A percentile compares a stretch with the other conserved stretches of the same genome.
Conservation (phyloP, 2,888 invertebrate genomes). For the Tuberolachnus salignus region DNA sequence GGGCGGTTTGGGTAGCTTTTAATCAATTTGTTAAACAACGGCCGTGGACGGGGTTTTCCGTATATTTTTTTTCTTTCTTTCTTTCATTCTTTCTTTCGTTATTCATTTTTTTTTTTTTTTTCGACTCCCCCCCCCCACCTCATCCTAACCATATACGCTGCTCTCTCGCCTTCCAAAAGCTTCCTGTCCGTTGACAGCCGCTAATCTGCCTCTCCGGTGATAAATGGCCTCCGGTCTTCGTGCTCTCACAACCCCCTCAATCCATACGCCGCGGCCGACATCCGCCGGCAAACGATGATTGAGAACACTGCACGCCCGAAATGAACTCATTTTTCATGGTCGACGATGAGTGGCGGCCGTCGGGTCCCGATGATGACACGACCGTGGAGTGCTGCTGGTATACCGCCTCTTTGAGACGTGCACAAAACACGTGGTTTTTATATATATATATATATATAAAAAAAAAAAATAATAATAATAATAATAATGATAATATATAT, state of each 20-base stretch:
- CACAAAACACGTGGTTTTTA: slow-evolving; percentile 38
- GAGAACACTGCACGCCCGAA: slow-evolving; percentile 43
- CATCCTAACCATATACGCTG: no score
- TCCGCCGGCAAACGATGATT: slow-evolving; percentile 40
- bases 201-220: slow-evolving; percentile 54
- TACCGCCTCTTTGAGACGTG: not conserved
- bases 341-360: slow-evolving; percentile 32
- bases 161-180: slow-evolving; percentile 37
- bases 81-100: not conserved
- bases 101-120: no score
- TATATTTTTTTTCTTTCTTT: not conserved
- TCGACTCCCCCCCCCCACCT: no score
- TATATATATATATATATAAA: no score
- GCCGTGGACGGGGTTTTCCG: not conserved
- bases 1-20: slow-evolving; percentile 52
- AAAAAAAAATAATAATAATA: slow-evolving; percentile 5
- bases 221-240: slow-evolving; percentile 35
- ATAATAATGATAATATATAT: not conserved
- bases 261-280: no score
- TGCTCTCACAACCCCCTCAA: not conserved
- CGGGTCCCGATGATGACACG: slow-evolving; percentile 41
- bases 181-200: slow-evolving; percentile 45
- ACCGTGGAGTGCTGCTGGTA: slow-evolving; percentile 19
- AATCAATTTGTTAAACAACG: slow-evolving; percentile 56
- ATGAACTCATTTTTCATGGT: slow-evolving; percentile 54